Evolutionary conservation across 2,797 vertebrate species (phyloP).

Genomic region (Lepilemur ruficaudatus): DNA sequence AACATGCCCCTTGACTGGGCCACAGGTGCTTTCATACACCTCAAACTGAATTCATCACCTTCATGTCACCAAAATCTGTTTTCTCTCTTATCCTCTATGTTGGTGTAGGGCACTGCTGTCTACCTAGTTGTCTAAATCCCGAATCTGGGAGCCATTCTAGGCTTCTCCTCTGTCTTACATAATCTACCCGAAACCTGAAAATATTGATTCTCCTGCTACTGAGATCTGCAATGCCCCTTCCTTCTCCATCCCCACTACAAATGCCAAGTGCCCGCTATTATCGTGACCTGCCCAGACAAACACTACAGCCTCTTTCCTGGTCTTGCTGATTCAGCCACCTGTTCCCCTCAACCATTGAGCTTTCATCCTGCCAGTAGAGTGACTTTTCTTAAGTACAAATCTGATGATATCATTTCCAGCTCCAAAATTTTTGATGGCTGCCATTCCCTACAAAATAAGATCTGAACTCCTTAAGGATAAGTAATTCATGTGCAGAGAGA

Average conservation of each 20-base stretch:
- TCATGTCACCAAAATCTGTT: not conserved
- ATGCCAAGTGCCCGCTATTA: not conserved
- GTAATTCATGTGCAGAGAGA: not conserved
- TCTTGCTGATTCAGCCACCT: not conserved
- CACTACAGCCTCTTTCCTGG: not conserved
- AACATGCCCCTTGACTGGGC: not conserved
- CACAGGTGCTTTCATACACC: not conserved
- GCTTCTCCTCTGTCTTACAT: not conserved
- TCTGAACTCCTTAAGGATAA: not conserved
- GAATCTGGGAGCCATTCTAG: not conserved
- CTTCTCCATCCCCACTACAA: not conserved
- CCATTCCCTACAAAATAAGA: not conserved
- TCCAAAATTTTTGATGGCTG: not conserved
- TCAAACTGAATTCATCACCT: not conserved
- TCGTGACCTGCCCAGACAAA: not conserved
- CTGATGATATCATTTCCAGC: not conserved
- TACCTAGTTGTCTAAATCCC: not conserved
- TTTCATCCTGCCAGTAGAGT: not conserved
- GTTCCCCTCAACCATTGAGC: not conserved
- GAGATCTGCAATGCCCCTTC: not conserved
- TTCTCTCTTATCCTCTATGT: not conserved
- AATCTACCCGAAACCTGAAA: not conserved
- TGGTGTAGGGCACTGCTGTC: fast-evolving
- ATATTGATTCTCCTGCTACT: not conserved
- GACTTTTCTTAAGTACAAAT: not conserved